Percentiles rank a stretch among this genome's conserved stretches.
These are phyloP conservation scores for Limnephilus lunatus DNA, from an alignment of 2,888 invertebrate species.

Conservation along the genomic window DNA sequence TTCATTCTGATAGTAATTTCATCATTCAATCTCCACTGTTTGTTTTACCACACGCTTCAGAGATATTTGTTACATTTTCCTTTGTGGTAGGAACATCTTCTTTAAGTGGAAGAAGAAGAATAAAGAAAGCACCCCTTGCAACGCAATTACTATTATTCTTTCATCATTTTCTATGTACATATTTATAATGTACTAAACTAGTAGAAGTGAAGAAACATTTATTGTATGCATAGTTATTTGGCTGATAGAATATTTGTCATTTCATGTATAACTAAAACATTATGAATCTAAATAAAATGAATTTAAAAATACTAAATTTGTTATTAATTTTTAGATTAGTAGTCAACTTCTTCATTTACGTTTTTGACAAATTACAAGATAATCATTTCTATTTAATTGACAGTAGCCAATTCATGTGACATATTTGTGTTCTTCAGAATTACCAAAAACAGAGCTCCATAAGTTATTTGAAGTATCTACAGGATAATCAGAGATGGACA, in stretches of 20 bases:
- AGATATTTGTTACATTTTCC: not conserved
- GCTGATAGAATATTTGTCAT: conserved; percentile 54
- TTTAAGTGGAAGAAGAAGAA: not conserved
- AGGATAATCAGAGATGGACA: not conserved
- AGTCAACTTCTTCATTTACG: not conserved
- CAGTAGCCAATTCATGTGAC: not conserved
- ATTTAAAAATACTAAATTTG: conserved; percentile 20
- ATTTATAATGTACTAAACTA: conserved; percentile 2
- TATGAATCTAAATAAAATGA: conserved; percentile 46
- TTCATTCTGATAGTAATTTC: not conserved
- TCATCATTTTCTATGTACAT: conserved; percentile 14
- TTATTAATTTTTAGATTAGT: conserved; percentile 8
- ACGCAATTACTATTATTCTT: not conserved
- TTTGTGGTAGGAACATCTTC: not conserved
- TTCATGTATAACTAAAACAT: conserved; percentile 48
- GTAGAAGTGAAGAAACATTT: conserved; percentile 18
- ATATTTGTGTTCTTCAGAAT: not conserved
- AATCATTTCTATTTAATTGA: not conserved
- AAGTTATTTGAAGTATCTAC: not conserved
- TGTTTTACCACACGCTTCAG: not conserved
- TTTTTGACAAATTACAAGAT: not conserved
- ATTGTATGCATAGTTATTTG: conserved; percentile 50
- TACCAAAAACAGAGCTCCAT: not conserved
- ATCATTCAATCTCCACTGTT: not conserved
- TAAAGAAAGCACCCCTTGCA: not conserved